These are phyloP conservation scores for Cuniculus paca DNA, from an alignment of 2,797 vertebrate species.

Conservation along the genomic window DNA sequence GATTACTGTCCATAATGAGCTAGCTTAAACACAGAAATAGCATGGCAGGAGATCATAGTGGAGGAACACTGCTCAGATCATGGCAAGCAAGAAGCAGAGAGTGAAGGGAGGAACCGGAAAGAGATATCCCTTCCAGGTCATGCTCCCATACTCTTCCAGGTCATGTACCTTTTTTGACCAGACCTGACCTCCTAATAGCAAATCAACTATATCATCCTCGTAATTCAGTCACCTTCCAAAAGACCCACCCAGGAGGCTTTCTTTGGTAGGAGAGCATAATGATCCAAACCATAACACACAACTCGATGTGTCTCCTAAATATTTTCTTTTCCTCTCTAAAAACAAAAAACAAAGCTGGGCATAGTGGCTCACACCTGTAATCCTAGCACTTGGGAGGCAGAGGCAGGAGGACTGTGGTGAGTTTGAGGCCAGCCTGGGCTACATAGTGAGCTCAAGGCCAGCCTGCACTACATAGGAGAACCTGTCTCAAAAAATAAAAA, in stretches of 20 bases:
- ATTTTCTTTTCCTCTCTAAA: neutral
- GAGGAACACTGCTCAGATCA: neutral
- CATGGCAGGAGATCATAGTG: neutral
- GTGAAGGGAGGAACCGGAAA: neutral
- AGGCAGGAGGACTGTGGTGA: no score
- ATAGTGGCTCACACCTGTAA: no score
- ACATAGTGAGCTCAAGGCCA: no score
- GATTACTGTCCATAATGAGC: neutral
- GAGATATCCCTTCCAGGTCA: neutral
- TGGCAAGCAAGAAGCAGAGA: neutral
- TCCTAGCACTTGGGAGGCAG: no score
- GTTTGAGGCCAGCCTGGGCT: no score
- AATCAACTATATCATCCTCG: neutral
- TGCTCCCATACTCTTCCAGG: neutral
- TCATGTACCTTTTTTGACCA: neutral
- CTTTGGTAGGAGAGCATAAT: accelerated
- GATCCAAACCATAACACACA: neutral
- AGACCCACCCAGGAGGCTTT: neutral
- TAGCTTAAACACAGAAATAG: neutral
- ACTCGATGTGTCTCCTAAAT: neutral
- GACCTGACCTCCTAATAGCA: neutral
- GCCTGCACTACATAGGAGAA: no score
- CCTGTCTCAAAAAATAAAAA: no score
- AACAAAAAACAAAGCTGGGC: neutral
- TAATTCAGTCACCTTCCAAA: neutral